phyloP scores from a whole-genome alignment of 2,797 vertebrate species.

The Gymnocypris eckloni region DNA sequence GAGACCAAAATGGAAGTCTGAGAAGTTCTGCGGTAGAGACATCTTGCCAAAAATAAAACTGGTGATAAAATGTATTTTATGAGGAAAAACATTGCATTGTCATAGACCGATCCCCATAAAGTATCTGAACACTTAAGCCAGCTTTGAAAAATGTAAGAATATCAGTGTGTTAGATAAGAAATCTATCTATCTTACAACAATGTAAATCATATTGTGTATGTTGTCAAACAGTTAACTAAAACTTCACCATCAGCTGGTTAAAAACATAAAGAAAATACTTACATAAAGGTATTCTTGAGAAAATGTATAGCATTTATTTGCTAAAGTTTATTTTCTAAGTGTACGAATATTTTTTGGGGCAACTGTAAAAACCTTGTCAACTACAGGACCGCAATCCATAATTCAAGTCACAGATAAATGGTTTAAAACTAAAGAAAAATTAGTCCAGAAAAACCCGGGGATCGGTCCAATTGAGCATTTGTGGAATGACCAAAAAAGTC shows the following conservation, averaged over 20 bases:
- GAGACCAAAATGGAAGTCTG: constrained; percentile 8
- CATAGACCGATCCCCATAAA: background rate
- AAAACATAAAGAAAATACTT: constrained; percentile 1
- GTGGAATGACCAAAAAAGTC: background rate
- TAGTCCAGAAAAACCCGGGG: background rate
- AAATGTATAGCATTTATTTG: background rate
- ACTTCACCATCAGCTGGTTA: background rate
- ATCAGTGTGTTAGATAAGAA: background rate
- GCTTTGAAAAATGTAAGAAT: background rate
- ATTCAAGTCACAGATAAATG: constrained; percentile 12
- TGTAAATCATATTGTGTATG: background rate
- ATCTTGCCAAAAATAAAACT: background rate
- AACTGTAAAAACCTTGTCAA: background rate
- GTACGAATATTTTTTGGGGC: background rate
- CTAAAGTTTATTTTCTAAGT: background rate
- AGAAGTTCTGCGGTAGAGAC: background rate
- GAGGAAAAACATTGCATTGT: background rate
- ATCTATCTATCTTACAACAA: background rate
- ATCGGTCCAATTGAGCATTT: background rate
- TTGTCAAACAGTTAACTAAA: background rate
- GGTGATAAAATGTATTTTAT: background rate
- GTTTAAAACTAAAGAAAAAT: constrained; percentile 20
- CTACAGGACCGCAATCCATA: background rate
- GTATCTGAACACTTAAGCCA: background rate
- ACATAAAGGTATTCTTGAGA: too few species aligned